These are phyloP conservation scores for Neoniphon sammara DNA, from an alignment of 2,797 vertebrate species.

Conservation along the genomic window DNA sequence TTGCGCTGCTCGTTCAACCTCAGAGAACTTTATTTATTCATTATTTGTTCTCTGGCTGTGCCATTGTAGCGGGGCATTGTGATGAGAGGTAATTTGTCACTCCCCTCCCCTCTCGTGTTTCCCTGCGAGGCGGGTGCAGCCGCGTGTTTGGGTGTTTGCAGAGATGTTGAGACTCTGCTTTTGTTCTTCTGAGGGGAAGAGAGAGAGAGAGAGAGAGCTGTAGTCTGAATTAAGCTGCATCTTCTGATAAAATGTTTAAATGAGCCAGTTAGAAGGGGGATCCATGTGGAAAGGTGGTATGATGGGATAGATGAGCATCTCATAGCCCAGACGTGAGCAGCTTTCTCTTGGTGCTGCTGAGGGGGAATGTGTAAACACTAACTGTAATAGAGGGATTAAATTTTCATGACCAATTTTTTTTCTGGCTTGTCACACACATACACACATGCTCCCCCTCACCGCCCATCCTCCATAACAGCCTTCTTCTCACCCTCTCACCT, in stretches of 20 bases:
- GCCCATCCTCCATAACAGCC: conserved; percentile 46
- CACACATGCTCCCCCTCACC: not conserved
- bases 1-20: conserved; percentile 66
- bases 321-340: not conserved
- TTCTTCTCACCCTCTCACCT: conserved; percentile 25
- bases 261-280: not conserved
- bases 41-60: conserved; percentile 70
- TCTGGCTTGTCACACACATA: conserved; percentile 30
- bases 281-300: not conserved
- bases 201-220: not conserved
- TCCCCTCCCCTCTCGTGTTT: conserved; percentile 7
- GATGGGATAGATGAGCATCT: not conserved
- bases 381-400: conserved; percentile 25
- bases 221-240: conserved; percentile 21
- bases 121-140: conserved; percentile 26
- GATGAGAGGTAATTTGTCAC: conserved; percentile 72
- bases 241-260: conserved; percentile 15
- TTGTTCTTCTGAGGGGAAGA: conserved; percentile 22
- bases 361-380: conserved; percentile 6
- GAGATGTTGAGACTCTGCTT: conserved; percentile 45
- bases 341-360: conserved; percentile 6
- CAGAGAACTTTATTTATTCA: conserved; percentile 79
- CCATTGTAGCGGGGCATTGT: conserved; percentile 63
- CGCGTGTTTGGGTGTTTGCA: conserved; percentile 32
- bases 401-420: conserved; percentile 50